Evolutionary conservation across 1,140 invertebrate species (phyloP).

Genomic region (Saccostrea glomerata): DNA sequence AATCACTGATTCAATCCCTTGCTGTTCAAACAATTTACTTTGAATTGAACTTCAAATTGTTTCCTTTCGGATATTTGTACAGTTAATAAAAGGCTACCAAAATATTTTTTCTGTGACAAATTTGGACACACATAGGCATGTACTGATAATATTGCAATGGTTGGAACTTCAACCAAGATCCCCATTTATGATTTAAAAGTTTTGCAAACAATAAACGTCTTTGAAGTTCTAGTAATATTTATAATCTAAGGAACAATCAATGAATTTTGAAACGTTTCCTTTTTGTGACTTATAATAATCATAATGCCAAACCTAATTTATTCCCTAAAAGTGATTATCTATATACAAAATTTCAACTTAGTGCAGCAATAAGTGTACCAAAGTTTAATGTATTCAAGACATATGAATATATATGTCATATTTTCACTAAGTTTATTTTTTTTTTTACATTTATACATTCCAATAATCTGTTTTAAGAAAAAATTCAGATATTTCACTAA

Average conservation of each 20-base stretch:
- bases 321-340: neutral
- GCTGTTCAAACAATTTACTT: slow-evolving; percentile 12
- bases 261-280: neutral
- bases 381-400: no score
- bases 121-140: neutral
- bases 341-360: no score
- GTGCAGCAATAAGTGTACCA: no score
- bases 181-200: neutral
- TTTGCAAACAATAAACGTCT: neutral
- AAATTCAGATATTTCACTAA: no score
- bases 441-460: no score
- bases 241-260: neutral
- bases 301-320: neutral
- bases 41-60: neutral
- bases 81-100: slow-evolving; percentile 8
- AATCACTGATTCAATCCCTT: slow-evolving; percentile 18
- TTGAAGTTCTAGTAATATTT: neutral
- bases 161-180: neutral
- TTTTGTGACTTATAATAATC: neutral
- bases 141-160: neutral
- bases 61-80: slow-evolving; percentile 26
- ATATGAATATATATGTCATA: no score
- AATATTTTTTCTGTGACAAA: slow-evolving; percentile 24
- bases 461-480: no score
- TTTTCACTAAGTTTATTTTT: no score